Evolutionary conservation across 2,888 invertebrate genomes (phyloP).

Genomic region (Tachina grossa): DNA sequence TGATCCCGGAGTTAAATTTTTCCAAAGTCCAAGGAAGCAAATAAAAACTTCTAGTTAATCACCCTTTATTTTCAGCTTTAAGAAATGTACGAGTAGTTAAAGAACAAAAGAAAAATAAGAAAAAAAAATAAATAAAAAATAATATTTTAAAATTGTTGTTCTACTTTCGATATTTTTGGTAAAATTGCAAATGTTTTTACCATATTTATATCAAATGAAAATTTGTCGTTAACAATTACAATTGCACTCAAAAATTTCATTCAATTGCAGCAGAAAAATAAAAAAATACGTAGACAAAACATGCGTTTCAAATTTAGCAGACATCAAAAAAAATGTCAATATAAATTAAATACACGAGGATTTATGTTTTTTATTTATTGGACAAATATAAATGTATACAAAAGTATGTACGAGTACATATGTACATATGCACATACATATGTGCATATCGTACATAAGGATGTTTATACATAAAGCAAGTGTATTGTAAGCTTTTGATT

Average conservation of each 20-base stretch:
- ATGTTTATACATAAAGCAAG: no score
- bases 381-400: background rate
- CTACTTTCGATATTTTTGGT: constrained; percentile 53
- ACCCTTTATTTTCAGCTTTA: background rate
- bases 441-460: no score
- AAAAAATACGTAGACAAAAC: constrained; percentile 6
- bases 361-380: constrained; percentile 34
- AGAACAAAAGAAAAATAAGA: no score
- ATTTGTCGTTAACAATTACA: constrained; percentile 61
- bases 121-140: background rate
- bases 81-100: no score
- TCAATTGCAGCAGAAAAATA: constrained; percentile 6
- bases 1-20: no score
- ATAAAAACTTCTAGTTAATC: background rate
- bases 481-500: background rate
- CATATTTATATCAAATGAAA: constrained; percentile 37
- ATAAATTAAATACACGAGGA: constrained; percentile 54
- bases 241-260: constrained; percentile 39
- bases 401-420: no score
- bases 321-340: constrained; percentile 52
- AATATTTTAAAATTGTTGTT: constrained; percentile 45
- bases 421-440: no score
- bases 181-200: constrained; percentile 54
- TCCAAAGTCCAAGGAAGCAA: no score
- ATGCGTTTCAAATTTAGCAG: constrained; percentile 49